Base-by-base conservation (phyloP, 2,797 vertebrate species). In the Platalea minor region DNA sequence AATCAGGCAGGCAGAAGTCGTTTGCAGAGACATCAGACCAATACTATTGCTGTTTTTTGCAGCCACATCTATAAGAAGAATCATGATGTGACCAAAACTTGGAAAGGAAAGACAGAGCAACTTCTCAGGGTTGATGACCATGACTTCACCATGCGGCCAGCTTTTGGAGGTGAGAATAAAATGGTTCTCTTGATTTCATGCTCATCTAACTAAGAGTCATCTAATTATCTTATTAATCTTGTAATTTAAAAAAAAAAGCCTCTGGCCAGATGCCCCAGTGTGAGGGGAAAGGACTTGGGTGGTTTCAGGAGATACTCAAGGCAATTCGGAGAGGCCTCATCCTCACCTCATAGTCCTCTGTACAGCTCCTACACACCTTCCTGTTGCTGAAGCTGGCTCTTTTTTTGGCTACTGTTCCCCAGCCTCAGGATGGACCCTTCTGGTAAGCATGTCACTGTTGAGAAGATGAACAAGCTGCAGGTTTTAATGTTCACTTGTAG, bases 61-160 rank as follows among this genome's bases (percentile, higher is more conserved):
- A 99, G 99, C 63, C 98, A 98, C 56, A 92, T 98, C 53, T 97
- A 98, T 16, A 99, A 98, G 97, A 99, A 98, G 97, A 98, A 98
- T n/a, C 91, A 94, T 0, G 99, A 99, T 73, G 45, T 98, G 93
- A 99, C 99, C 90, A 99, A 99, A 98, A 91, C 95, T 35, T 91
- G 88, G 72, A 98, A 95, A 89, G 97, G 98, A 95, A 99, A 98
- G 97, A 98, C 98, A 0, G 98, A 98, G 86, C 99, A 99, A n/a
- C 98, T 99, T 14, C 98, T 99, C 84, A 98, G 98, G 59, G 99
- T 99, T 0, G 98, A 99, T 0, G 98, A 99, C 46, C 99, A 99
- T 1, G 99, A 99, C 96, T 99, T 99, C 97, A 99, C 98, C 95
- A 99, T 99, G 99, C 98, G 99, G 88, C 99, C 99, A 0, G 99